Percentiles rank a stretch among this genome's conserved stretches.
phyloP scores from a whole-genome alignment of 1,140 invertebrate genomes.

The Sitodiplosis mosellana region DNA sequence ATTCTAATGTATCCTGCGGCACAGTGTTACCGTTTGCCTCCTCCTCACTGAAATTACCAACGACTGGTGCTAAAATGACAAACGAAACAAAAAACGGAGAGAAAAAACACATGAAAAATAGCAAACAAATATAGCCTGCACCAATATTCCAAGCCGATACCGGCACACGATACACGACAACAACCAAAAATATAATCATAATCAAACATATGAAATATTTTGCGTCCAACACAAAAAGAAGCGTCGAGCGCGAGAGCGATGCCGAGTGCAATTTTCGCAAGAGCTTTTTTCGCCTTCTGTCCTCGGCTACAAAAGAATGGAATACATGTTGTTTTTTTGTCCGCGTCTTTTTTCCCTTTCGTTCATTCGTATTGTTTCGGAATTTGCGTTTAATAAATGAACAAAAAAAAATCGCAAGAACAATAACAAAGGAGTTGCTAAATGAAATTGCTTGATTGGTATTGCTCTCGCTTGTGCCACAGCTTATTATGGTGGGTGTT shows the following conservation, averaged over 20 bases:
- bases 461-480: too few species aligned
- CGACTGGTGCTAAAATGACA: constrained; percentile 34
- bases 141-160: neutral
- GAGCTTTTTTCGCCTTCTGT: neutral
- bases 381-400: too few species aligned
- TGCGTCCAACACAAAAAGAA: constrained; percentile 1
- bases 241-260: constrained; percentile 7
- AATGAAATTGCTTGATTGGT: too few species aligned
- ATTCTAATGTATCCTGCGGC: constrained; percentile 33
- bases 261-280: constrained; percentile 13
- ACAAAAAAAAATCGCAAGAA: too few species aligned
- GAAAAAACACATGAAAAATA: neutral
- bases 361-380: too few species aligned
- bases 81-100: neutral
- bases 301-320: neutral
- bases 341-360: too few species aligned
- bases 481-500: too few species aligned
- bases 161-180: neutral
- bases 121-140: neutral
- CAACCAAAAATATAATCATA: neutral
- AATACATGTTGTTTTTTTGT: too few species aligned
- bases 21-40: constrained; percentile 26
- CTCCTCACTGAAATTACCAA: constrained; percentile 50
- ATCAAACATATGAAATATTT: neutral
- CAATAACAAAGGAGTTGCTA: too few species aligned